Conservation (phyloP, 2,888 invertebrate species). For the Hymenopus coronatus region DNA sequence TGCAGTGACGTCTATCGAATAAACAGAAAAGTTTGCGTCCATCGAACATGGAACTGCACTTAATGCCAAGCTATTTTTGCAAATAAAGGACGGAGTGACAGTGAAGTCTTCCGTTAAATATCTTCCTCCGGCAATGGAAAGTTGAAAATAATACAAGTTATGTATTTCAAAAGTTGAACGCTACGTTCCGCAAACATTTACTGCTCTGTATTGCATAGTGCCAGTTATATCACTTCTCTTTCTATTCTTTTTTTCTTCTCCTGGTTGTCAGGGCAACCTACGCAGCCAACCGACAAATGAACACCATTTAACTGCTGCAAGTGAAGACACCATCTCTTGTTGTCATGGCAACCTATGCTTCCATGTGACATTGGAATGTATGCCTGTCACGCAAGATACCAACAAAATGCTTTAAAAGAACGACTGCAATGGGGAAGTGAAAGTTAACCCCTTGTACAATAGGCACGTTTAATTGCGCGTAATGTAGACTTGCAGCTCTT, state of each 20-base stretch:
- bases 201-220: neutral
- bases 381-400: no score
- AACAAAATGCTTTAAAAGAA: no score
- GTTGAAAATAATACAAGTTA: neutral
- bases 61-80: neutral
- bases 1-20: neutral
- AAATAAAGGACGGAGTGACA: neutral
- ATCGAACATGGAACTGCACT: neutral
- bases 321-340: neutral
- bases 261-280: neutral
- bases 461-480: no score
- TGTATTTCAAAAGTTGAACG: neutral
- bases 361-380: neutral
- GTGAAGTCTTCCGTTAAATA: neutral
- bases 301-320: neutral
- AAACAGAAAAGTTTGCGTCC: neutral
- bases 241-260: neutral
- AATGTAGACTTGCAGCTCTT: no score
- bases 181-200: neutral
- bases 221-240: neutral
- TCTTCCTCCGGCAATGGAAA: neutral
- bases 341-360: neutral
- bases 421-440: no score
- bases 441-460: no score
- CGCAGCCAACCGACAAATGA: neutral